A percentile compares a stretch with the other conserved stretches of the same genome.
phyloP scores from a whole-genome alignment of 2,888 invertebrate genomes.

The Lamellibrachia columna region DNA sequence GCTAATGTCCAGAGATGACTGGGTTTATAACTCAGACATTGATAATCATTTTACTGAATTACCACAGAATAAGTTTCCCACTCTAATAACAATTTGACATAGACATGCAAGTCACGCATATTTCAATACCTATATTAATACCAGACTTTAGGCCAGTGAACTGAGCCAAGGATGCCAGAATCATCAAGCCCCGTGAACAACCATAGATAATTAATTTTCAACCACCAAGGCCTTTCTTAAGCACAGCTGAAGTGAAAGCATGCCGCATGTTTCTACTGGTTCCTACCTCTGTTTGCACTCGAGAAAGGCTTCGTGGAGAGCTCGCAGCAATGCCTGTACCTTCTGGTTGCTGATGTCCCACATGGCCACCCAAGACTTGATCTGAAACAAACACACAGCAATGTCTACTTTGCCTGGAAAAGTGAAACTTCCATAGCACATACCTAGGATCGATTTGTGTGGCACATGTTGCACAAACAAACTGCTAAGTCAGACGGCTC shows the following conservation, averaged over 20 bases:
- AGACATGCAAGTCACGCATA: too few species aligned
- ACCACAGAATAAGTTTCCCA: not conserved
- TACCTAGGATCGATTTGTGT: not conserved
- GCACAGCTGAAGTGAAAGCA: too few species aligned
- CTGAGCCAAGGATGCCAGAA: too few species aligned
- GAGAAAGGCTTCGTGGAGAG: constrained; percentile 87
- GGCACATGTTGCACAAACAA: not conserved
- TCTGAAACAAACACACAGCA: constrained; percentile 46
- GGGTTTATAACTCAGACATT: too few species aligned
- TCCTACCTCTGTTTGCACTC: constrained; percentile 82
- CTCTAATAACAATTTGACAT: not conserved
- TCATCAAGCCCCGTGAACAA: too few species aligned
- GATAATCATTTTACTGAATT: too few species aligned
- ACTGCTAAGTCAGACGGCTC: not conserved
- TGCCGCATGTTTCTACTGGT: not conserved
- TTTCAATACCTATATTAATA: too few species aligned
- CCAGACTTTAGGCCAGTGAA: not conserved
- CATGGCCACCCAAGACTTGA: constrained; percentile 63
- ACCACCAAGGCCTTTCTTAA: not conserved
- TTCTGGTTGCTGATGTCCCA: constrained; percentile 63
- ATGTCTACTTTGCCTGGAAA: not conserved
- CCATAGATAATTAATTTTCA: too few species aligned
- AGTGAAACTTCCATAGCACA: not conserved
- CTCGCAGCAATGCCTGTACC: constrained; percentile 86
- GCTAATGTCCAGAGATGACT: too few species aligned